Conservation (phyloP, 2,113 vertebrate genomes). For the Thymallus thymallus region DNA sequence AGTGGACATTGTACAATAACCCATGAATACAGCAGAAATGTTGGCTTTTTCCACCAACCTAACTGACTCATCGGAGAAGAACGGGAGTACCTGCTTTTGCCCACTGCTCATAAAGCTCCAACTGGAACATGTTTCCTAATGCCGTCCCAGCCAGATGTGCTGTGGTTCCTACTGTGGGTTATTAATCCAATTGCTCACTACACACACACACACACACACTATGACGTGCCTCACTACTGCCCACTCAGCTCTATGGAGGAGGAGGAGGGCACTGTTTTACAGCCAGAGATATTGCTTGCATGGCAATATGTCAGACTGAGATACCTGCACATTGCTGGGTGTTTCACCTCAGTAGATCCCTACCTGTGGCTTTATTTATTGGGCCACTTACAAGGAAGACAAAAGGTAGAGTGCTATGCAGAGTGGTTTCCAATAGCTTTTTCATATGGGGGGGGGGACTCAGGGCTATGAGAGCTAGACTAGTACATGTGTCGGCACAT, state of each 20-base stretch:
- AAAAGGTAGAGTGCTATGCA: constrained; percentile 38
- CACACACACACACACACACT: not conserved
- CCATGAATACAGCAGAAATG: not conserved
- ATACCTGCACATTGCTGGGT: not conserved
- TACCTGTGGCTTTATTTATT: constrained; percentile 39
- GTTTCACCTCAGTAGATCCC: no score
- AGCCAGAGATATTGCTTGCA: not conserved
- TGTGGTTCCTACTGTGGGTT: constrained; percentile 47
- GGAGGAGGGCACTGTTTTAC: not conserved
- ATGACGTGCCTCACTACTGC: constrained; percentile 17
- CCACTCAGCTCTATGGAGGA: not conserved
- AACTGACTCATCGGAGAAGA: constrained; percentile 50
- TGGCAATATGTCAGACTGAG: not conserved
- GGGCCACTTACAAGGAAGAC: constrained; percentile 33
- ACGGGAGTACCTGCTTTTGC: not conserved
- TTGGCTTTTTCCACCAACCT: constrained; percentile 46
- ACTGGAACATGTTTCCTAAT: constrained; percentile 36
- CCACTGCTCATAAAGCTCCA: not conserved
- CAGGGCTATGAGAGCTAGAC: constrained; percentile 39
- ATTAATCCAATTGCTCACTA: constrained; percentile 60
- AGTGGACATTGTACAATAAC: constrained; percentile 41
- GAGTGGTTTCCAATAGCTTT: no score
- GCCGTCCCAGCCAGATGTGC: constrained; percentile 49
- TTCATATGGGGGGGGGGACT: constrained; percentile 35
- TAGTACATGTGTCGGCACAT: constrained; percentile 38